Base-by-base conservation (phyloP, 2,113 vertebrate species). In the Proterorhinus semilunaris region DNA sequence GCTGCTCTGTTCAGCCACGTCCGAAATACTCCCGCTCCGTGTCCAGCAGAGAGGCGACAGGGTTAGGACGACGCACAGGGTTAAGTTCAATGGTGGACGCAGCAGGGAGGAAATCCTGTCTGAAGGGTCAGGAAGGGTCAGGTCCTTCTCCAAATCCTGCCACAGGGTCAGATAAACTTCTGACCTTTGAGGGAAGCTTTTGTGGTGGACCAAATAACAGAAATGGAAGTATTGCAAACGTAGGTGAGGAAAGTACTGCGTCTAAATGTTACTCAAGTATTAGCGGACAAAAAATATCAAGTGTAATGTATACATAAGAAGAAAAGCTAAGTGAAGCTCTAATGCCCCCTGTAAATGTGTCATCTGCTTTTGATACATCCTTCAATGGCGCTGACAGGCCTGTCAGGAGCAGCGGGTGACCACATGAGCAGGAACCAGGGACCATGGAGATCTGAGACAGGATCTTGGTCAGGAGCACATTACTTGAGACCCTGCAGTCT, bases 41-140 rank as follows among this genome's bases (percentile, higher is more conserved):
- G 55, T 21, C 11, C 61, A 69, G 58, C 49, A 58, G 66, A 77
- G 68, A 9, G 68, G 61, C 65, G 65, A 68, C 72, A 68, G 9
- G 27, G 65, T 84, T 78, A 65, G 74, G 75, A 36, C 2, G 27
- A 36, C 27, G 75, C 70, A 16, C 72, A 71, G 61, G 80, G 79
- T 86, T 71, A 83, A 86, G 85, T 87, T 88, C 84, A 88, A 80
- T 76, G 72, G 73, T 80, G 74, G 80, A 83, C 83, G 48, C 79
- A 69, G 80, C 10, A 6, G 75, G 82, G 68, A 88, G 87, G 90
- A 89, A 85, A 81, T 90, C 87, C 83, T 82, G 81, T 80, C 81
- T 73, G 69, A 67, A 53, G 73, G 80, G 74, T 85, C 78, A 75
- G 67, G 15, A 53, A 69, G 58, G 82, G 79, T 82, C 65, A 65